Percentiles rank a stretch among this genome's conserved stretches.
phyloP scores from a whole-genome alignment of 2,888 invertebrate species.

The Agrochola macilenta region DNA sequence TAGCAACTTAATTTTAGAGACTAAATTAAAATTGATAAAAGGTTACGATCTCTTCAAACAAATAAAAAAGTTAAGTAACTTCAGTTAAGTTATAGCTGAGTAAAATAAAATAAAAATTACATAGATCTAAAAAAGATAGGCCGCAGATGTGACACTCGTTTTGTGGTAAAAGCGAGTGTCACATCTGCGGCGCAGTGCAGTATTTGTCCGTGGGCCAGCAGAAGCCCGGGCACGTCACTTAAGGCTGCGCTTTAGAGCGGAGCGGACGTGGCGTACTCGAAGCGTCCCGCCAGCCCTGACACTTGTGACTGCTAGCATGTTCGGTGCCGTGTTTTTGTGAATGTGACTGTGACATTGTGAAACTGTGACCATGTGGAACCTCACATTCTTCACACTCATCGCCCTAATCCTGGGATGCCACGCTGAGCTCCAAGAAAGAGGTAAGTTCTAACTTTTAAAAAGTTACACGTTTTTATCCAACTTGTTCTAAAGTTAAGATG shows the following conservation, averaged over 20 bases:
- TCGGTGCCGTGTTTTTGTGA: slow-evolving; percentile 70
- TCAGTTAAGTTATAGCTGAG: background rate
- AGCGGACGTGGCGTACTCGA: slow-evolving; percentile 76
- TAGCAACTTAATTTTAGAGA: too few species aligned
- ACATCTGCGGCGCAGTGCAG: slow-evolving; percentile 33
- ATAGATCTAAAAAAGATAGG: background rate
- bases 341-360: slow-evolving; percentile 78
- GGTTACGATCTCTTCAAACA: background rate
- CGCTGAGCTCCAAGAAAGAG: slow-evolving; percentile 86
- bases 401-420: slow-evolving; percentile 65
- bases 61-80: background rate
- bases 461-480: slow-evolving; percentile 59
- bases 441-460: slow-evolving; percentile 70
- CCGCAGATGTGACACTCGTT: slow-evolving; percentile 7
- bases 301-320: slow-evolving; percentile 78
- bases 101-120: background rate
- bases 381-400: slow-evolving; percentile 71
- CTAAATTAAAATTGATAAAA: background rate
- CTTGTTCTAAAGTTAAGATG: slow-evolving; percentile 57
- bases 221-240: slow-evolving; percentile 68
- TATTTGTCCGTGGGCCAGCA: slow-evolving; percentile 2
- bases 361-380: slow-evolving; percentile 77
- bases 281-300: slow-evolving; percentile 40
- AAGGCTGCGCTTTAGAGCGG: slow-evolving; percentile 79
- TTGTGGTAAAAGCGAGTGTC: slow-evolving; percentile 16